phyloP scores from a whole-genome alignment of 2,888 invertebrate species.

The Apodemia duryi region DNA sequence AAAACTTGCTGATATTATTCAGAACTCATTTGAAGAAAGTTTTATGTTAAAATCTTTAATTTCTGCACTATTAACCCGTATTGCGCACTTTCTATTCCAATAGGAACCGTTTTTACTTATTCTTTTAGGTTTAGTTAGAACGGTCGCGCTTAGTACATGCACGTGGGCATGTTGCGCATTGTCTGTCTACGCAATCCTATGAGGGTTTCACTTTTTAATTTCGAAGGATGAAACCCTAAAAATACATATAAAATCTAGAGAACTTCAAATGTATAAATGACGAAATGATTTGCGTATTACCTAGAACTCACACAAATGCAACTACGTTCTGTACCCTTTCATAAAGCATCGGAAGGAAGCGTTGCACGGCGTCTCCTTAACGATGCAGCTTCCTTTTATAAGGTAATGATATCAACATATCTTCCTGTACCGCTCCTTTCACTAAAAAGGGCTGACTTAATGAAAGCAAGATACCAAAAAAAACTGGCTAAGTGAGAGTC shows the following conservation, averaged over 20 bases:
- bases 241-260: not conserved
- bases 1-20: not conserved
- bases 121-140: too few species aligned
- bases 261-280: not conserved
- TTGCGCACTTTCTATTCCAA: too few species aligned
- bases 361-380: conserved; percentile 17
- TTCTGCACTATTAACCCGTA: not conserved
- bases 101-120: too few species aligned
- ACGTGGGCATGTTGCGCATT: too few species aligned
- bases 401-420: conserved; percentile 11
- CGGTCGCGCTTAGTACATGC: too few species aligned
- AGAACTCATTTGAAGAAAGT: not conserved
- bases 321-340: conserved; percentile 6
- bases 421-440: not conserved
- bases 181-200: too few species aligned
- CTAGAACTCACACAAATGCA: conserved; percentile 2
- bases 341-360: conserved; percentile 11
- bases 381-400: conserved; percentile 15
- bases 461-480: not conserved
- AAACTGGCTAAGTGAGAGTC: not conserved
- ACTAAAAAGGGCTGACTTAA: not conserved
- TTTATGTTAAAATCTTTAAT: not conserved
- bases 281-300: conserved; percentile 4
- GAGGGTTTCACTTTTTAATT: too few species aligned
- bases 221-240: not conserved